Percentiles rank a stretch among this genome's conserved stretches.
Conservation (phyloP, 2,113 vertebrate species). For the Blennius ocellaris region DNA sequence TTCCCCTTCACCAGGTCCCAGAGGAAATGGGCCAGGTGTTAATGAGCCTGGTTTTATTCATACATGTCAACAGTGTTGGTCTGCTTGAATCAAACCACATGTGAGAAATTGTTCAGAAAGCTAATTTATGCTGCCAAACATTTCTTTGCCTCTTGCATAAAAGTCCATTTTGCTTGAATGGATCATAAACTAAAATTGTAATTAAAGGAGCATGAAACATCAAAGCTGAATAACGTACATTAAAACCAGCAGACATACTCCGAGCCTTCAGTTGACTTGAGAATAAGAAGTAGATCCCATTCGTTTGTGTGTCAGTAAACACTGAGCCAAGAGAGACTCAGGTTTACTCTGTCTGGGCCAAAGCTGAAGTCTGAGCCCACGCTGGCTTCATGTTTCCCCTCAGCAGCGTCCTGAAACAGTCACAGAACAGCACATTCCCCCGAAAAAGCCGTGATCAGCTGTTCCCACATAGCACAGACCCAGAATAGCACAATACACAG, state of each 20-base stretch:
- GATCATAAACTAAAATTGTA: slow-evolving; percentile 58
- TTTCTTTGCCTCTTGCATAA: slow-evolving; percentile 49
- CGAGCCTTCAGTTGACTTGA: slow-evolving; percentile 16
- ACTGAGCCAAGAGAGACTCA: slow-evolving; percentile 38
- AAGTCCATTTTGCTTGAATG: slow-evolving; percentile 49
- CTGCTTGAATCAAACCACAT: slow-evolving; percentile 73
- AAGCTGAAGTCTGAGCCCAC: slow-evolving; percentile 43
- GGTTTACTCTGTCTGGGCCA: slow-evolving; percentile 48
- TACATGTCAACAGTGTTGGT: slow-evolving; percentile 56
- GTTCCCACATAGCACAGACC: slow-evolving; percentile 59
- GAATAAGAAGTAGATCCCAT: no score
- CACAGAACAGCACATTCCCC: slow-evolving; percentile 58
- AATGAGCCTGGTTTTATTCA: slow-evolving; percentile 68
- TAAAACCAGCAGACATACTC: slow-evolving; percentile 4
- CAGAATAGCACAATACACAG: background rate
- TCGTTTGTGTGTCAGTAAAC: slow-evolving; percentile 46
- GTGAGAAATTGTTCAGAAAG: slow-evolving; percentile 28
- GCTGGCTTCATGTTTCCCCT: slow-evolving; percentile 68
- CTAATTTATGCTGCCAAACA: slow-evolving; percentile 51
- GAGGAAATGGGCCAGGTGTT: slow-evolving; percentile 58
- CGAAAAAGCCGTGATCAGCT: slow-evolving; percentile 66
- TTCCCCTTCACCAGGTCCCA: background rate
- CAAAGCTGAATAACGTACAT: background rate
- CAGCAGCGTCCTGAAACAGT: slow-evolving; percentile 56
- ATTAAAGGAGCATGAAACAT: slow-evolving; percentile 60